Evolutionary conservation across 2,888 invertebrate species (phyloP), one percentile per base, ranked within the genome.

Genomic region (Lapara coniferarum): DNA sequence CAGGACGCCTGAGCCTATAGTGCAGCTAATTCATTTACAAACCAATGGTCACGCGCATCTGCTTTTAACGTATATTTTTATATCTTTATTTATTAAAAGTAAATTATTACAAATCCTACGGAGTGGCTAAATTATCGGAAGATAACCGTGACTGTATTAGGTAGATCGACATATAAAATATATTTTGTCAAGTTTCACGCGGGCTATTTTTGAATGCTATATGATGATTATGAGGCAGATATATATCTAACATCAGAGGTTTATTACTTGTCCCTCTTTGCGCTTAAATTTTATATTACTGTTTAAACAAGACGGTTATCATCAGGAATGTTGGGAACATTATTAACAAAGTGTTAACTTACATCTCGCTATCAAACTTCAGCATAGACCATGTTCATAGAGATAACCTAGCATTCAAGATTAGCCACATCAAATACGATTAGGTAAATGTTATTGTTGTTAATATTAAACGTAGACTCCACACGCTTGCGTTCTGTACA

Each of bases 1-100:
- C 37, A 2, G 37, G 37, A 37, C 37, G 37, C 37, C 37, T 37
- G 37, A 25, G 25, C 49, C 19, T 14, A 57, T 67, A n/a, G 30
- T 7, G 25, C 19, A 59, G 52, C 52, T 13, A 13, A 51, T 49
- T 53, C 14, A 10, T 37, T 52, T n/a, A 44, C 25, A 49, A 67
- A 57, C 30, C 14, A 63, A 52, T 52, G 52, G 66, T 67, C 66
- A 66, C 66, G 57, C 44, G 66, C 66, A 44, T 52, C 66, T 57
- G 66, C 69, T 44, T 75, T 77, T 83, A 89, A 91, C 88, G 88
- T 90, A 90, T 91, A 91, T 92, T 91, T 92, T 91, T 91, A 90
- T 91, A 91, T 88, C 81, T 89, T 90, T 89, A 89, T 91, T 91
- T 90, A 88, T 89, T 82, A 83, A 81, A 78, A 80, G 19, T 2